These are phyloP conservation scores for Urosaurus nigricauda DNA, from an alignment of 2,797 vertebrate genomes.

Conservation along the genomic window DNA sequence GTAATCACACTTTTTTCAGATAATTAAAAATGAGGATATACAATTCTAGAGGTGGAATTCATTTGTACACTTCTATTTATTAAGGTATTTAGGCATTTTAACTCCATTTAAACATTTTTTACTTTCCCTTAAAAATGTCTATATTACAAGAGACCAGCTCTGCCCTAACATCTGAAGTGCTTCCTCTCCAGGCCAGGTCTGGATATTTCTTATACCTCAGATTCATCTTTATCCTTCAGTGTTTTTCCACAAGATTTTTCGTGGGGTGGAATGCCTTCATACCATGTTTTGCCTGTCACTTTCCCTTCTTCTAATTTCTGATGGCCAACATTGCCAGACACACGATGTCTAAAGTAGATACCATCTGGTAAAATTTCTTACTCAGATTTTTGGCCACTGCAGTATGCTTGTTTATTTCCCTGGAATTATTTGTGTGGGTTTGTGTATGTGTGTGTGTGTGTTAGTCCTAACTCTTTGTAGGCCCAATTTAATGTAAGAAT, in stretches of 20 bases:
- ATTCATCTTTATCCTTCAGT: background rate
- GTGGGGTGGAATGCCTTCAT: background rate
- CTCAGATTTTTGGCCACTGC: background rate
- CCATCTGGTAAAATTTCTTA: background rate
- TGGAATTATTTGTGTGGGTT: fast-evolving
- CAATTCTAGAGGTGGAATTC: background rate
- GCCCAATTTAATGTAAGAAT: background rate
- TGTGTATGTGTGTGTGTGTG: background rate
- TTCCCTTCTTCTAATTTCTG: background rate
- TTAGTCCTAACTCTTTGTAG: fast-evolving
- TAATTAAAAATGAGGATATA: background rate
- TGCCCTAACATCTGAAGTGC: background rate
- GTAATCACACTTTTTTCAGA: background rate
- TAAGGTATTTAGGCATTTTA: background rate
- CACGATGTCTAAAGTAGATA: background rate
- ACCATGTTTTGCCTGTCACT: background rate
- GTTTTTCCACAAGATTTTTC: background rate
- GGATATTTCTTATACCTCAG: background rate
- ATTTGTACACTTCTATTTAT: background rate
- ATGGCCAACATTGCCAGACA: background rate
- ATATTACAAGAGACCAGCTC: background rate
- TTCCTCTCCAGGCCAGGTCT: background rate
- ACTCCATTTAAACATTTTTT: background rate
- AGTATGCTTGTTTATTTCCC: fast-evolving
- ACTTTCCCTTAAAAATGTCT: background rate